Percentiles rank a stretch among this genome's conserved stretches.
phyloP scores from a whole-genome alignment of 2,113 vertebrate genomes.

The Pseudopipra pipra region DNA sequence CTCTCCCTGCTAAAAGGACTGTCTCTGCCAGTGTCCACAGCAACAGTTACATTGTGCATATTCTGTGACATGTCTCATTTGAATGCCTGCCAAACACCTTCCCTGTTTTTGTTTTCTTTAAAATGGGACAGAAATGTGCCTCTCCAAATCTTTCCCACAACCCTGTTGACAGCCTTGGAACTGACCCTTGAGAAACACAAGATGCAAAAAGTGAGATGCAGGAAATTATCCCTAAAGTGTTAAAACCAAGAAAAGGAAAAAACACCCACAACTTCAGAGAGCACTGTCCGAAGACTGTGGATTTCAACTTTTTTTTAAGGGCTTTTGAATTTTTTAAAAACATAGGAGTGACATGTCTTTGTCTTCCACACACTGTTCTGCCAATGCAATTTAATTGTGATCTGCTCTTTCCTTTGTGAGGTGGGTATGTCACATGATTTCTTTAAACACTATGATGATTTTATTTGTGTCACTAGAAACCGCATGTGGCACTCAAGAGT shows the following conservation, averaged over 20 bases:
- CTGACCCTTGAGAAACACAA: background rate
- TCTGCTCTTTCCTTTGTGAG: background rate
- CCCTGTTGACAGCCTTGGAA: background rate
- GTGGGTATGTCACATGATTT: background rate
- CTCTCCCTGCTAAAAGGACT: background rate
- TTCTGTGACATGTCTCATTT: background rate
- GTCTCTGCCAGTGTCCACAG: background rate
- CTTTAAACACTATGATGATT: background rate
- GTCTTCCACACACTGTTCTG: background rate
- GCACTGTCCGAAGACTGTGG: background rate
- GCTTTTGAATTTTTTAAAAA: background rate
- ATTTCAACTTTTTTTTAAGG: background rate
- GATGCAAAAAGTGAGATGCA: background rate
- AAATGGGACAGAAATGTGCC: background rate
- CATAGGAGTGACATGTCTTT: background rate
- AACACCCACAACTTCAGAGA: background rate
- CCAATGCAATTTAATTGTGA: background rate
- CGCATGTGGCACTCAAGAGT: rapidly evolving
- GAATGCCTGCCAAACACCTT: conserved; percentile 37
- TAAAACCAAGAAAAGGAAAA: background rate
- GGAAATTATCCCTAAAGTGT: background rate
- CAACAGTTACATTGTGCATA: conserved; percentile 11
- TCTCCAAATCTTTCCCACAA: conserved; percentile 45
- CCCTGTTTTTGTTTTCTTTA: background rate
- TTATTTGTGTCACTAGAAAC: background rate